phyloP scores from a whole-genome alignment of 92 coral and sea anemone species.

The Desmophyllum pertusum region DNA sequence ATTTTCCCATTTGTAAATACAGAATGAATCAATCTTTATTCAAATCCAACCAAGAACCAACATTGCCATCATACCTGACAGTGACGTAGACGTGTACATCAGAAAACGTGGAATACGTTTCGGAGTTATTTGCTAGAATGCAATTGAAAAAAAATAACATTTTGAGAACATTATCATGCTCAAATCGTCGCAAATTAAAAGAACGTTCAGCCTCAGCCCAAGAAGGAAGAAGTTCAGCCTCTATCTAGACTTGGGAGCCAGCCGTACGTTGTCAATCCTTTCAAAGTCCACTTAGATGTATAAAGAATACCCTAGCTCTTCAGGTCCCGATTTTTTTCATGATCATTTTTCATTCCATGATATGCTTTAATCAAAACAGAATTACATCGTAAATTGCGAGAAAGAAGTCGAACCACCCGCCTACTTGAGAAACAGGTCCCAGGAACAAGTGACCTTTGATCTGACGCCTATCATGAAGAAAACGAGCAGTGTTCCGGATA shows the following conservation, averaged over 20 bases:
- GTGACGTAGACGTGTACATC: too few species aligned
- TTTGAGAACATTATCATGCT: too few species aligned
- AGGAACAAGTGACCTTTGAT: slow-evolving; percentile 67
- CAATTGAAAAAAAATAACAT: too few species aligned
- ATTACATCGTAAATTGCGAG: slow-evolving; percentile 76
- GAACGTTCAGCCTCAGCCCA: too few species aligned
- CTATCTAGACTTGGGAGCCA: too few species aligned
- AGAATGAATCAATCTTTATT: too few species aligned
- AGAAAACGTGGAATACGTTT: too few species aligned
- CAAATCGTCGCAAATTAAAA: too few species aligned
- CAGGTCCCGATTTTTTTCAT: neutral
- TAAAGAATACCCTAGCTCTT: neutral
- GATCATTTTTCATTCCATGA: neutral
- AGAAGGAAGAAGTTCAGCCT: too few species aligned
- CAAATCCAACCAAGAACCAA: neutral
- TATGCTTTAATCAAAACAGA: slow-evolving; percentile 34
- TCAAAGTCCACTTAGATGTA: neutral
- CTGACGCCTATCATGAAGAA: slow-evolving; percentile 70
- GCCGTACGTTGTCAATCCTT: neutral
- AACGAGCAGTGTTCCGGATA: slow-evolving; percentile 1
- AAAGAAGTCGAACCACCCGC: slow-evolving; percentile 60
- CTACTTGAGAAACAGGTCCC: slow-evolving; percentile 60
- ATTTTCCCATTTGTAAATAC: too few species aligned
- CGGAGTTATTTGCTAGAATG: too few species aligned
- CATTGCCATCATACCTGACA: too few species aligned